Percentiles rank a stretch among this genome's conserved stretches.
These are phyloP conservation scores for Sipha flava DNA, from an alignment of 1,140 invertebrate species.

Conservation along the genomic window DNA sequence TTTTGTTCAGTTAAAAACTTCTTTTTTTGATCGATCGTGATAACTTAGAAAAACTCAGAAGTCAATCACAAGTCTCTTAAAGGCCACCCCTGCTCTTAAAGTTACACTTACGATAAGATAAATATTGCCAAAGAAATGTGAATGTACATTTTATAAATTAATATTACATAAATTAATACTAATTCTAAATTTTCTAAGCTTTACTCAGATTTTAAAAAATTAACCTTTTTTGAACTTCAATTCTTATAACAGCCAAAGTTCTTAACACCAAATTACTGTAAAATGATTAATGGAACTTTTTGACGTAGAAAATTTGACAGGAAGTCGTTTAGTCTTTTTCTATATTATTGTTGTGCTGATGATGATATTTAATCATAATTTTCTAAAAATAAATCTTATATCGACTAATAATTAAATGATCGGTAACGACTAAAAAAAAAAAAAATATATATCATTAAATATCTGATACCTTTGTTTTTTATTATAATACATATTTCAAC, in stretches of 20 bases:
- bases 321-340: not conserved
- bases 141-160: too few species aligned
- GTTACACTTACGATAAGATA: too few species aligned
- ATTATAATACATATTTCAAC: too few species aligned
- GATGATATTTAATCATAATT: not conserved
- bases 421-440: not conserved
- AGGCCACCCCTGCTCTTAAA: too few species aligned
- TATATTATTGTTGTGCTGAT: not conserved
- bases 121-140: too few species aligned
- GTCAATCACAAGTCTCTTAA: too few species aligned
- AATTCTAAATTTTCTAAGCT: too few species aligned
- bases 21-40: too few species aligned
- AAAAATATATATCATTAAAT: not conserved
- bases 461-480: not conserved
- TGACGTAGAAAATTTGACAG: not conserved
- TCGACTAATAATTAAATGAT: not conserved
- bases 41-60: too few species aligned
- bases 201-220: not conserved
- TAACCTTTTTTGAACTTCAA: not conserved
- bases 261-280: not conserved
- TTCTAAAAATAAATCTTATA: not conserved
- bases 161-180: too few species aligned
- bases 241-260: not conserved
- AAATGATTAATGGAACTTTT: not conserved
- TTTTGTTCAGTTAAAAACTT: too few species aligned